Evolutionary conservation across 2,113 vertebrate genomes (phyloP).

Genomic region (Polypterus bichir): DNA sequence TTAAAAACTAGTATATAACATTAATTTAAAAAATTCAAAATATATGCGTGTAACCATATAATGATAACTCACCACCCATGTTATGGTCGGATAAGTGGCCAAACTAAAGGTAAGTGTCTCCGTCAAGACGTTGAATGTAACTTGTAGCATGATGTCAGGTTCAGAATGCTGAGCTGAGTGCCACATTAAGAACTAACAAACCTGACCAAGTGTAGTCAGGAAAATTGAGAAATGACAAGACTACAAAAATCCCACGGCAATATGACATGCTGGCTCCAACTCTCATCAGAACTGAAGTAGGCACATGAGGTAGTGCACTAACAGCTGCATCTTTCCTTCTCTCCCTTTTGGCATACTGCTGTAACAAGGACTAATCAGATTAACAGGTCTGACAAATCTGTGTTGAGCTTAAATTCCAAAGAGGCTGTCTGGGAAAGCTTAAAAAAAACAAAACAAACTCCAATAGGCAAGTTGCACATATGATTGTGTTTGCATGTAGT

Average conservation of each 20-base stretch:
- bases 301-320: background rate
- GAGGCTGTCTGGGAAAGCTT: background rate
- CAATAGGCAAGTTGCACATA: background rate
- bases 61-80: conserved; percentile 21
- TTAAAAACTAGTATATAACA: too few species aligned
- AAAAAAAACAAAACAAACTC: background rate
- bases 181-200: background rate
- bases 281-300: background rate
- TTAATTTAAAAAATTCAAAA: too few species aligned
- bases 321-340: background rate
- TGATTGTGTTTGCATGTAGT: background rate
- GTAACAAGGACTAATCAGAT: conserved; percentile 36
- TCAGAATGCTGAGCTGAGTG: conserved; percentile 3
- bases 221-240: background rate
- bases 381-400: conserved; percentile 32
- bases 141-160: conserved; percentile 25
- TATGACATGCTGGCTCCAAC: background rate
- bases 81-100: conserved; percentile 22
- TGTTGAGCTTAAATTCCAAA: conserved; percentile 27
- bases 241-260: background rate
- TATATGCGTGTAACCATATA: too few species aligned
- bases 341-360: conserved; percentile 28
- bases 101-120: conserved; percentile 32
- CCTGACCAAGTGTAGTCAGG: background rate
- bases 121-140: conserved; percentile 28